phyloP scores from a whole-genome alignment of 2,113 vertebrate genomes.

The Hydrolagus affinis region DNA sequence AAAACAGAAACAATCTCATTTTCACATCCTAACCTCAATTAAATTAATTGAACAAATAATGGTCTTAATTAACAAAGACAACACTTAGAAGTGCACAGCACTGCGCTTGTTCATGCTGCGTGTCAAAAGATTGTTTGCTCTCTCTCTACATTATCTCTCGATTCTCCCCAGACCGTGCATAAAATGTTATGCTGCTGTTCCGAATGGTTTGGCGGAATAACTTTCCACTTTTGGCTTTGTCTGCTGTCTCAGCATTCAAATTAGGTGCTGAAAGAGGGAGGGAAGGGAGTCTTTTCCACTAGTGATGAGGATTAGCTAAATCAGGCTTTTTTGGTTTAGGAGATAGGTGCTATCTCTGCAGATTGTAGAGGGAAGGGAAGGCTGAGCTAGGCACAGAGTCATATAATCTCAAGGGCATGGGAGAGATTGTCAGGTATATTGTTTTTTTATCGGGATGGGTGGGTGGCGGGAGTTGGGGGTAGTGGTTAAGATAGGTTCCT shows the following conservation, averaged over 20 bases:
- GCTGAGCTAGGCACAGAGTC: too few species aligned
- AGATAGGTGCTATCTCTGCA: too few species aligned
- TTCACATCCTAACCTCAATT: neutral
- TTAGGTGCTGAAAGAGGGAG: neutral
- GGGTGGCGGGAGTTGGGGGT: too few species aligned
- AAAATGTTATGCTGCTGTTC: neutral
- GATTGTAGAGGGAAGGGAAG: too few species aligned
- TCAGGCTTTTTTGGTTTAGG: too few species aligned
- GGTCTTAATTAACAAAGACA: constrained; percentile 5
- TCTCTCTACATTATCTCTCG: neutral
- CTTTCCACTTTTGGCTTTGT: neutral
- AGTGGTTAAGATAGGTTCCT: too few species aligned
- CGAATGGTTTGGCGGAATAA: neutral
- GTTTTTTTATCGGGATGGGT: too few species aligned
- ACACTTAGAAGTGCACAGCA: neutral
- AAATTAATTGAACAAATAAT: constrained; percentile 29
- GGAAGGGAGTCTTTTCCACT: too few species aligned
- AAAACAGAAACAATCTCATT: neutral
- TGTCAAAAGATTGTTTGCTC: neutral
- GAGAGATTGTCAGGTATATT: too few species aligned
- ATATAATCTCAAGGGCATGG: too few species aligned
- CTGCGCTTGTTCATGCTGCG: neutral
- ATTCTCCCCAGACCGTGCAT: neutral
- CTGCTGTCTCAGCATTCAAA: neutral
- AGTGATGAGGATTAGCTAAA: too few species aligned